Evolutionary conservation across 2,113 vertebrate genomes (phyloP).

Genomic region (Hydrolagus affinis): DNA sequence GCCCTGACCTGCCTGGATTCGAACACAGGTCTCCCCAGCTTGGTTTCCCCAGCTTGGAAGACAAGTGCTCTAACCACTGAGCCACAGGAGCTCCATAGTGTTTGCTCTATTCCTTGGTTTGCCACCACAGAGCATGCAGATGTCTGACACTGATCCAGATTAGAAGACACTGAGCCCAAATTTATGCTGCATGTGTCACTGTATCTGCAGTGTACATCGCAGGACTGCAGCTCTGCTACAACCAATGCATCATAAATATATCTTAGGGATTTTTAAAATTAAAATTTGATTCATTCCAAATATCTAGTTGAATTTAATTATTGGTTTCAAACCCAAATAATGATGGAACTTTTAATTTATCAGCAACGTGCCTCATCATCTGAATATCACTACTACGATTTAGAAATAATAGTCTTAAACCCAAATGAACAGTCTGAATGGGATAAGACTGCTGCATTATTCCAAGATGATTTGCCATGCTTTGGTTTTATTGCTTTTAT

Average conservation of each 20-base stretch:
- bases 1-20: no score
- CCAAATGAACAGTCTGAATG: not conserved
- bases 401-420: not conserved
- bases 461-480: conserved; percentile 3
- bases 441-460: not conserved
- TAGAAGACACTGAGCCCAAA: no score
- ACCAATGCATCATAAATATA: not conserved
- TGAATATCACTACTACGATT: not conserved
- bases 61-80: no score
- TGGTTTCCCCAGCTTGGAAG: no score
- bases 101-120: not conserved
- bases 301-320: not conserved
- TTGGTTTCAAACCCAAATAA: not conserved
- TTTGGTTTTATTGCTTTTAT: not conserved
- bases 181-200: not conserved
- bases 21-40: no score
- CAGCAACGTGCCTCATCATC: not conserved
- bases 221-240: not conserved
- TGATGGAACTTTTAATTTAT: not conserved
- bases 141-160: not conserved
- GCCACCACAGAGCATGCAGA: not conserved
- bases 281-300: not conserved
- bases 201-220: not conserved
- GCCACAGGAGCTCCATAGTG: no score
- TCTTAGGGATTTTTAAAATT: not conserved